These are phyloP conservation scores for Aspidoscelis tigris DNA, from an alignment of 2,113 vertebrate species.

Conservation along the genomic window DNA sequence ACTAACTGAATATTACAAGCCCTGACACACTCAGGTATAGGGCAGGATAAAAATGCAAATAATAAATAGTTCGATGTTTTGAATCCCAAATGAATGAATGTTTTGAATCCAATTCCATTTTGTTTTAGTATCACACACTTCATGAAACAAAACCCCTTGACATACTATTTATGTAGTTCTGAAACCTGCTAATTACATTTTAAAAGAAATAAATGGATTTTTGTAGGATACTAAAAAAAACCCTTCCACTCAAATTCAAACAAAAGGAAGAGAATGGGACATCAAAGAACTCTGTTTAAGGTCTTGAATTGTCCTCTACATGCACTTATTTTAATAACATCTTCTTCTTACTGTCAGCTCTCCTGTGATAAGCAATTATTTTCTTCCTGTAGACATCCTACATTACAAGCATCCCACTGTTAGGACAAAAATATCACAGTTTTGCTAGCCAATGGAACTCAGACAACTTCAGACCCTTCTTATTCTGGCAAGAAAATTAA, in stretches of 20 bases:
- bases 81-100: not conserved
- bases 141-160: not conserved
- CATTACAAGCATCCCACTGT: slow-evolving; percentile 40
- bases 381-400: not conserved
- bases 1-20: too few species aligned
- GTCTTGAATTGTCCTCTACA: not conserved
- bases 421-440: slow-evolving; percentile 9
- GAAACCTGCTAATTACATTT: slow-evolving; percentile 21
- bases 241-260: slow-evolving; percentile 24
- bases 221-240: not conserved
- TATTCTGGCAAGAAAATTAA: not conserved
- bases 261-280: not conserved
- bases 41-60: too few species aligned
- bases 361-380: slow-evolving; percentile 44
- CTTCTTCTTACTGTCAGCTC: slow-evolving; percentile 23
- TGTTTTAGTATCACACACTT: not conserved
- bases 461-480: not conserved
- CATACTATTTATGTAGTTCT: not conserved
- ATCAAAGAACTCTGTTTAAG: slow-evolving; percentile 12
- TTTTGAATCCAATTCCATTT: not conserved
- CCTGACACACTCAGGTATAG: too few species aligned
- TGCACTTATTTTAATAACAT: slow-evolving; percentile 37
- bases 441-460: slow-evolving; percentile 32
- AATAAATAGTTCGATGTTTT: not conserved
- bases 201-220: slow-evolving; percentile 21